Evolutionary conservation across 2,888 invertebrate species (phyloP).

Genomic region (Acanthosepion lycidas): DNA sequence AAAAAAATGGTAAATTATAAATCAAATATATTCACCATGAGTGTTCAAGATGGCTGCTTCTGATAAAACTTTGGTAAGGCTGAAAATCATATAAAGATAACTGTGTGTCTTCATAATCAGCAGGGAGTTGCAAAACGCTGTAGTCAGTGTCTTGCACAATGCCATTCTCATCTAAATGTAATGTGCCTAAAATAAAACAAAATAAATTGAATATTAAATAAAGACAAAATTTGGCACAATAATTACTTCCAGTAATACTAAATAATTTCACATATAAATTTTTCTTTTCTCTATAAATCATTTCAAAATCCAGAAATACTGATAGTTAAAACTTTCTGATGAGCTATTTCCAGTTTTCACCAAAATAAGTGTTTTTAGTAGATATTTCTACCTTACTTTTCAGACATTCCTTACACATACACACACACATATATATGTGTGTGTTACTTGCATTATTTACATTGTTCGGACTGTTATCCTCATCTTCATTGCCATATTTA

Average conservation of each 20-base stretch:
- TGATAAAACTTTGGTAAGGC: neutral
- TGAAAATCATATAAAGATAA: neutral
- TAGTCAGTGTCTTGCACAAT: constrained; percentile 68
- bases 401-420: too few relatives aligned
- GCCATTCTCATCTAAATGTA: constrained; percentile 70
- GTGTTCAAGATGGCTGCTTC: neutral
- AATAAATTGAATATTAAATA: neutral
- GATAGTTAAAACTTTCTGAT: too few relatives aligned
- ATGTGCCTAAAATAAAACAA: constrained; percentile 53
- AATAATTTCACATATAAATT: neutral
- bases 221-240: neutral
- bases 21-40: neutral
- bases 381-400: too few relatives aligned
- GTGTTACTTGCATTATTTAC: too few relatives aligned
- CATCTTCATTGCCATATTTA: too few relatives aligned
- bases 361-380: too few relatives aligned
- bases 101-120: neutral
- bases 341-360: too few relatives aligned
- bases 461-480: too few relatives aligned
- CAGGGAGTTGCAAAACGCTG: neutral
- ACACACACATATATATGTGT: too few relatives aligned
- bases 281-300: too few relatives aligned
- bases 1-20: neutral
- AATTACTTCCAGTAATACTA: neutral
- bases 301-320: too few relatives aligned